Base-by-base conservation (phyloP, 2,113 vertebrate species). In the Coturnix japonica region DNA sequence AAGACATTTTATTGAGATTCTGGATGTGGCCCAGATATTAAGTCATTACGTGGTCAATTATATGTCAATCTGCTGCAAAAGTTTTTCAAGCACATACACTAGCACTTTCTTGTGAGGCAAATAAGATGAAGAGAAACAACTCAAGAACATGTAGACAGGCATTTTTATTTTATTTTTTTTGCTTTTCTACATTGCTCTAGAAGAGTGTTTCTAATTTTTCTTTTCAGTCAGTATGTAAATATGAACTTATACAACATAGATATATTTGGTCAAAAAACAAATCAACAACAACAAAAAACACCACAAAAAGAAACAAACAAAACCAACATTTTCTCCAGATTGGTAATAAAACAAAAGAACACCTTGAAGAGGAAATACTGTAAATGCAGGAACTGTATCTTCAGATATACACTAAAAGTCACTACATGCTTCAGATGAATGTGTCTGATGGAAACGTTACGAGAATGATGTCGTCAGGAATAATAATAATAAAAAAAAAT, bases 361-460 rank as follows among this genome's bases (percentile, higher is more conserved):
- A 53, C 44, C 80, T 90, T 80, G 47, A 93, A 91, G 77, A 89
- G 0, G 11, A 49, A 57, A 93, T 93, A 82, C 73, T 89, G 47
- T 37, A 87, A 96, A 95, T 89, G 78, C 46, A 77, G 71, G 77
- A 91, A 93, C 44, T 74, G 49, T 83, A 31, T 79, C 79, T 95
- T 85, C 43, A 0, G 88, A 75, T 74, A 39, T 94, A 56, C 39
- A 66, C 15, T 80, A 49, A 67, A 43, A 73, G 80, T 91, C 19
- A 6, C 91, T 74, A 35, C 63, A 60, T 74, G 90, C 72, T 93
- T 81, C 89, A 93, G 65, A 71, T 56, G 43, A 66, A 78, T 94
- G 47, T 86, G 89, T 82, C 53, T 96, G 95, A 97, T 91, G 57
- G 95, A 97, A 97, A 83, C 47, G 59, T 84, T 90, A 83, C 81